These are phyloP conservation scores for Poeciliopsis presidionis DNA, from an alignment of 2,797 vertebrate genomes.

Conservation along the genomic window DNA sequence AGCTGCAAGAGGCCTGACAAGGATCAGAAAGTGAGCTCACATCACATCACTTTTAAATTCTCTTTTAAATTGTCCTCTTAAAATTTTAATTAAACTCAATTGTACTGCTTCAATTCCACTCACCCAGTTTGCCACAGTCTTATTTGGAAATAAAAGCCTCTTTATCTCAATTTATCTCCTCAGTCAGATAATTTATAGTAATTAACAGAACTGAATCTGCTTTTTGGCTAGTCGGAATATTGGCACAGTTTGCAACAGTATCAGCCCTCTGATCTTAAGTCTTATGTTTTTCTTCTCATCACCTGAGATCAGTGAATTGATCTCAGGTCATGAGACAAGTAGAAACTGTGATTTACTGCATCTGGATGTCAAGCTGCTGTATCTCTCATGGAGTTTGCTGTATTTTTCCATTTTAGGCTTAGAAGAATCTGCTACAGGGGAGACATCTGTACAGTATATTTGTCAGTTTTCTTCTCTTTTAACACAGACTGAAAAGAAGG, in stretches of 20 bases:
- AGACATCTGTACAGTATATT: constrained; percentile 19
- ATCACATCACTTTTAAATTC: neutral
- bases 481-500: neutral
- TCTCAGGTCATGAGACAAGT: neutral
- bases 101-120: neutral
- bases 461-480: neutral
- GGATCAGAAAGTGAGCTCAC: neutral
- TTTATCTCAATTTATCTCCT: neutral
- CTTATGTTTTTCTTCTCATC: no score
- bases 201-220: neutral
- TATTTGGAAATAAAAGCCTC: neutral
- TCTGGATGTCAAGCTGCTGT: neutral
- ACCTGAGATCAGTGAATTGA: no score
- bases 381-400: constrained; percentile 6
- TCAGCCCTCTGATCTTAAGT: neutral
- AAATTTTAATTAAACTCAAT: neutral
- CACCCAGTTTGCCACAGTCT: neutral
- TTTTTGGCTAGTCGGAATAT: neutral
- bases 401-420: constrained; percentile 10
- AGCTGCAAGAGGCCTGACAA: neutral
- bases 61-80: neutral
- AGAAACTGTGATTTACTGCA: constrained; percentile 36
- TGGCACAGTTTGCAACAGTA: constrained; percentile 9
- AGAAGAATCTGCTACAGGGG: constrained; percentile 12
- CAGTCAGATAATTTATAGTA: neutral